Evolutionary conservation across 2,797 vertebrate species (phyloP), one percentile per base, ranked within the genome.

Genomic region (Sebastes paucispinis): DNA sequence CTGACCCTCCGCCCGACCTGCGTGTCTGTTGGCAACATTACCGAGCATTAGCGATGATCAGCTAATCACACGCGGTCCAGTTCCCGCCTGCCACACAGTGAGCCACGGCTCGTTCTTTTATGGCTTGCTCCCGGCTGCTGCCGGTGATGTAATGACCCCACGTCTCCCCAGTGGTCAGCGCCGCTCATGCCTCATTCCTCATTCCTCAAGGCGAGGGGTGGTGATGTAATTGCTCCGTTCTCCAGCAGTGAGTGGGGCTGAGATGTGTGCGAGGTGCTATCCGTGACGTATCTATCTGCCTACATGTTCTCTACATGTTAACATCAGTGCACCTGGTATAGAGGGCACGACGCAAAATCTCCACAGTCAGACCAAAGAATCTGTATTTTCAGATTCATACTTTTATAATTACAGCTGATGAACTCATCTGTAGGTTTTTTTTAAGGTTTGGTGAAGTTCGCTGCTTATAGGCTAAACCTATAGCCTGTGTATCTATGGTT

Each of bases 121-220:
- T 74, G 72, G 77, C 43, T 69, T 20, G 79, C 89, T 84, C 60
- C 62, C 5, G 87, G 93, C 88, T 66, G 34, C 77, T 79, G 69
- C 79, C 79, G 50, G 78, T 93, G 91, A 94, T 93, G 91, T 94
- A 91, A 94, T 91, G 87, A 86, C 75, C 86, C 83, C 68, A 36
- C 39, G 27, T 87, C 79, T 92, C 83, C 83, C 76, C 74, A 81
- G 90, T 80, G 89, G 87, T 89, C 88, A 86, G 69, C 6, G 55
- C 71, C 8, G 55, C 71, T 90, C 82, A 68, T 77, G 62, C 69
- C 79, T 87, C 6, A 68, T 77, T 65, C 69, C 79, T 86, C 6
- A n/a, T 34, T 86, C 77, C 86, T 83, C 67, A 29, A 69, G 83
- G 83, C 64, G 8, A 75, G 54, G 52, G 57, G 29, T n/a, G 75